Evolutionary conservation across 2,888 invertebrate genomes (phyloP), one percentile per base, ranked within the genome.

Genomic region (Oligia fasciuncula): DNA sequence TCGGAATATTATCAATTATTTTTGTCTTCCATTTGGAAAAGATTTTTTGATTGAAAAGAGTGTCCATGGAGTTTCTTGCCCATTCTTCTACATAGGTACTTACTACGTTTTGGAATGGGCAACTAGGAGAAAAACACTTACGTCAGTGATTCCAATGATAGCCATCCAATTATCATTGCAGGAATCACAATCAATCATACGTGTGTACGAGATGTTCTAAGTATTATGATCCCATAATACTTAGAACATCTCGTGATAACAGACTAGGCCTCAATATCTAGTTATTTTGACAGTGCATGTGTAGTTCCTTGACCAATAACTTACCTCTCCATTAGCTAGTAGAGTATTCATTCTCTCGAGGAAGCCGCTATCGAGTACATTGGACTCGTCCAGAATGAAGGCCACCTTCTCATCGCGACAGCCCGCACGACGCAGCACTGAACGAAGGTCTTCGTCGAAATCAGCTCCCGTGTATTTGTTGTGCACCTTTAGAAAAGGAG

Each of bases 291-390:
- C 17, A n/a, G 4, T n/a, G n/a, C 17, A 11, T 40, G 35, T 1
- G 13, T 70, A 40, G 9, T 71, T 43, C 40, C n/a, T 43, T 43
- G 43, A 60, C 13, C n/a, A n/a, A 57, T 43, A 43, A 71, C n/a
- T 78, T 83, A 96, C 97, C 97, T 99, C 99, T 91, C 99, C 99
- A 94, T 99, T 99, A 79, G 99, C 99, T 85, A 99, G 96, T 74
- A 99, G 96, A 0, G 99, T 99, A 95, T 99, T 99, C 99, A 99
- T 99, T 88, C 99, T 97, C 97, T 99, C 99, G 84, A 99, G 97
- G 97, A 99, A 99, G 76, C 99, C 99, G 46, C 99, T 99, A 97
- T 99, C 99, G 74, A 99, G 97, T 65, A 99, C 99, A 95, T 99
- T 99, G 0, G 99, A 99, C 95, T 99, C 99, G 94, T 99, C 99